Evolutionary conservation across 2,888 invertebrate species (phyloP), one percentile per base, ranked within the genome.

Genomic region (Spilarctia lutea): DNA sequence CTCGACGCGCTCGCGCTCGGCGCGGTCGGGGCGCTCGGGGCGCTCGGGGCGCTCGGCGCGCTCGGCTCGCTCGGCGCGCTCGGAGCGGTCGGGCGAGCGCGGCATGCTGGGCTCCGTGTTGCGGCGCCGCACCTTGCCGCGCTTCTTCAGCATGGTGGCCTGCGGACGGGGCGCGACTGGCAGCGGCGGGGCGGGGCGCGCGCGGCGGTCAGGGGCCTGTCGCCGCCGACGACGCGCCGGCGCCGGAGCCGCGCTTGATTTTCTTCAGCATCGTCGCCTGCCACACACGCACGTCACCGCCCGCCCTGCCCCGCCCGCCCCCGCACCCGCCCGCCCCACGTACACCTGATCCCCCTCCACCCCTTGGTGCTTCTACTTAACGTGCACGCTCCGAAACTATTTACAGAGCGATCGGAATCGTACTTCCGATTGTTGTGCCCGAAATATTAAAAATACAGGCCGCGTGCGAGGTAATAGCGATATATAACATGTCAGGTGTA

Each of bases 231-330:
- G 85, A 97, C 96, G 97, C 97, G 90, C 96, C 98, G 97, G 96
- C 98, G 88, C 91, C 90, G 90, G 99, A 97, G 97, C 99, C 99
- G 97, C 99, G 99, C 97, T 99, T 99, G 96, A 98, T 98, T 98
- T 99, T 99, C 98, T 99, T 99, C 97, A 99, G 97, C 99, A 99
- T 99, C 96, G 99, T 99, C 94, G 99, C 99, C 99, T 99, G 97
- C 92, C 91, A 91, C 90, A 91, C 91, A 91, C 91, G 90, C 88
- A 89, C 83, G 82, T 90, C 80, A 82, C 83, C 82, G 79, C 82
- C 81, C 80, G 79, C 83, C 84, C 79, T 86, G 79, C 83, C 83
- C 81, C 84, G 81, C 86, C 83, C 79, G 85, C 85, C 81, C 81
- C 84, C 80, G 78, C 85, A 79, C 85, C 81, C 80, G 76, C 81